phyloP scores from a whole-genome alignment of 1,140 invertebrate species.

The Manduca sexta region DNA sequence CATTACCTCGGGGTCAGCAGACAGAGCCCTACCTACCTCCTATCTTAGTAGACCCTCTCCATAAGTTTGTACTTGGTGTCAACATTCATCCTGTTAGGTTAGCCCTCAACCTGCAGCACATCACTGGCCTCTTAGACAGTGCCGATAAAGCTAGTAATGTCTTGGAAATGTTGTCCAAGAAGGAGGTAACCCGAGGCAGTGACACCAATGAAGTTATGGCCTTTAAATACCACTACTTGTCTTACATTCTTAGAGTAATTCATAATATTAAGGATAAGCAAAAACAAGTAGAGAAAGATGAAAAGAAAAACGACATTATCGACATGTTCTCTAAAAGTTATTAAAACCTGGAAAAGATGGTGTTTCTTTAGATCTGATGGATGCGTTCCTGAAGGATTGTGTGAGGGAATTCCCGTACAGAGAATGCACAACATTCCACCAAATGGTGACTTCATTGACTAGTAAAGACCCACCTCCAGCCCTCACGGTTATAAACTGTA shows the following conservation, averaged over 20 bases:
- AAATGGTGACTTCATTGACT: constrained; percentile 84
- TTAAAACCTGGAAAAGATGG: constrained; percentile 85
- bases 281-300: constrained; percentile 72
- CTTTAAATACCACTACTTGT: constrained; percentile 92
- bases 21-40: constrained; percentile 85
- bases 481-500: constrained; percentile 84
- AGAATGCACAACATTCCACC: constrained; percentile 89
- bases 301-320: constrained; percentile 79
- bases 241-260: constrained; percentile 83
- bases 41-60: constrained; percentile 82
- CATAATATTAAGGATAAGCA: constrained; percentile 78
- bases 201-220: constrained; percentile 95
- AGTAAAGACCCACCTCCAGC: constrained; percentile 80
- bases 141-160: constrained; percentile 86
- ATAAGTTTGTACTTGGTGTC: constrained; percentile 90
- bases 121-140: constrained; percentile 82
- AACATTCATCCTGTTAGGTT: constrained; percentile 92
- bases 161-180: constrained; percentile 88
- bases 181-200: constrained; percentile 87
- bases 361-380: constrained; percentile 84
- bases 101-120: constrained; percentile 84
- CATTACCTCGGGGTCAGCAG: constrained; percentile 85
- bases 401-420: constrained; percentile 91
- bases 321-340: constrained; percentile 83
- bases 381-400: constrained; percentile 87